These are phyloP conservation scores for Syrista parreyssii DNA, from an alignment of 2,888 invertebrate species.

Conservation along the genomic window DNA sequence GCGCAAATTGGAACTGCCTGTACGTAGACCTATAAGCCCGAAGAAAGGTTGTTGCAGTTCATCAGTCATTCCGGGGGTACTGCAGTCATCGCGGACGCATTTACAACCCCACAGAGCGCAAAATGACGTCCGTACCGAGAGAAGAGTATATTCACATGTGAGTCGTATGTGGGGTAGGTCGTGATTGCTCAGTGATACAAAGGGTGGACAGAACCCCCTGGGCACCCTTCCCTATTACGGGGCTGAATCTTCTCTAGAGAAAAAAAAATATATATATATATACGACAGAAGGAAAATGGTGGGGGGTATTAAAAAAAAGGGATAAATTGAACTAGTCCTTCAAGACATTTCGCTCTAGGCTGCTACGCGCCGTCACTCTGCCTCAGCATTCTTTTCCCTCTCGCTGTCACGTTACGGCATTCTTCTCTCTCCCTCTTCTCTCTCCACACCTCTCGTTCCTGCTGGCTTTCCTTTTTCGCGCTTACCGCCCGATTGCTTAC, in stretches of 20 bases:
- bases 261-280: not conserved
- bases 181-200: constrained; percentile 66
- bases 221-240: constrained; percentile 53
- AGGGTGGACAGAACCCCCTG: constrained; percentile 63
- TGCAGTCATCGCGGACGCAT: constrained; percentile 50
- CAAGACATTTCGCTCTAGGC: constrained; percentile 34
- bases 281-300: not conserved
- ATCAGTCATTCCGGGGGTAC: constrained; percentile 63
- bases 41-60: constrained; percentile 62
- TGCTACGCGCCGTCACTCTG: not conserved
- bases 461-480: constrained; percentile 5
- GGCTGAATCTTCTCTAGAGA: not conserved
- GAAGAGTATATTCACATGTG: constrained; percentile 30
- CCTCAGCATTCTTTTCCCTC: constrained; percentile 11
- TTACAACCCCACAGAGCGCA: constrained; percentile 56
- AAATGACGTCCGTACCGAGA: constrained; percentile 56
- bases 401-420: constrained; percentile 29
- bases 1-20: not conserved
- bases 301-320: constrained; percentile 14
- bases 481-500: not conserved
- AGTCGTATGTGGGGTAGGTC: constrained; percentile 60
- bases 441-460: constrained; percentile 8
- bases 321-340: constrained; percentile 39
- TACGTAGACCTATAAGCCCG: constrained; percentile 32
- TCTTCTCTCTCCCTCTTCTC: not conserved